Percentiles rank a stretch among this genome's conserved stretches.
These are phyloP conservation scores for Scomber japonicus DNA, from an alignment of 2,113 vertebrate genomes.

Conservation along the genomic window DNA sequence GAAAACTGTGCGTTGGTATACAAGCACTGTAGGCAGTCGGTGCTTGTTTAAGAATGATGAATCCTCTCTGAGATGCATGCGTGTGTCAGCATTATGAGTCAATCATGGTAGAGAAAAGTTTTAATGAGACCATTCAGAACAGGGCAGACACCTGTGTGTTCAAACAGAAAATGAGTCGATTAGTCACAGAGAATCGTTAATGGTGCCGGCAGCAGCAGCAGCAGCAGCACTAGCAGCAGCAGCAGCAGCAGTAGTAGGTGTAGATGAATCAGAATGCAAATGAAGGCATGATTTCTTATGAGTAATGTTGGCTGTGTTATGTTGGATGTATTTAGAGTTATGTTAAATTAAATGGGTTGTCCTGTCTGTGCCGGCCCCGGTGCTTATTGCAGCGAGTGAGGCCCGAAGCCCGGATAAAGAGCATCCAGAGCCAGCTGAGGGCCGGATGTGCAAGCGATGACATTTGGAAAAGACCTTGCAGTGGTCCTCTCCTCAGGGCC, in stretches of 20 bases:
- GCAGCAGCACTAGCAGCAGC: background rate
- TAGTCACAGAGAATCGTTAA: conserved; percentile 55
- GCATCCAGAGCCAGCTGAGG: conserved; percentile 46
- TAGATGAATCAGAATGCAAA: conserved; percentile 63
- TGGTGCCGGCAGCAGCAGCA: background rate
- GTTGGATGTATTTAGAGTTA: conserved; percentile 35
- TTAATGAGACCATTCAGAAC: conserved; percentile 57
- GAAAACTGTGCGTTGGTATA: conserved; percentile 23
- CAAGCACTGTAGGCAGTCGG: background rate
- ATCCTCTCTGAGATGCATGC: conserved; percentile 31
- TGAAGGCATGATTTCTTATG: conserved; percentile 27
- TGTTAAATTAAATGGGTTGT: conserved; percentile 23
- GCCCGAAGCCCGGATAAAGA: conserved; percentile 38
- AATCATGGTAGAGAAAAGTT: conserved; percentile 45
- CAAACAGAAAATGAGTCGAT: conserved; percentile 61
- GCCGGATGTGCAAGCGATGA: conserved; percentile 42
- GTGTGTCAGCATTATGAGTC: conserved; percentile 52
- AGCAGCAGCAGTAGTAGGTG: conserved; percentile 24
- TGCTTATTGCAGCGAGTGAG: conserved; percentile 14
- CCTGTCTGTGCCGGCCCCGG: background rate
- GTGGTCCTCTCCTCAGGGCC: conserved; percentile 37
- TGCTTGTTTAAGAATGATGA: conserved; percentile 34
- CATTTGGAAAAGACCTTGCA: conserved; percentile 55
- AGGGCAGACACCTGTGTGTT: conserved; percentile 56
- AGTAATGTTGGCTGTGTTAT: conserved; percentile 11